Conservation (phyloP, 2,797 vertebrate genomes). For the Melanotaenia maccullochi region DNA sequence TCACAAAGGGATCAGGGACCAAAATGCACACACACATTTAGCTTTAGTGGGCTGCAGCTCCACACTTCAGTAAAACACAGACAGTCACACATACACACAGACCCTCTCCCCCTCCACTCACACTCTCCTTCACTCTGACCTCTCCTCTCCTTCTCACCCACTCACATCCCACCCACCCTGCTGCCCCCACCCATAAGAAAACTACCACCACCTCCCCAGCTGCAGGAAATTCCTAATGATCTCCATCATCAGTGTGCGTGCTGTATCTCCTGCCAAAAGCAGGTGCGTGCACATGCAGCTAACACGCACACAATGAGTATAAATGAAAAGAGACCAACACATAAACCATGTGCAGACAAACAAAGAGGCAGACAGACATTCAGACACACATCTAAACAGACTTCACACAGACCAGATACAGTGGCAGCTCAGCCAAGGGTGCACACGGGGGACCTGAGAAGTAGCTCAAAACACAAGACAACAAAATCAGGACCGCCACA, state of each 20-base stretch:
- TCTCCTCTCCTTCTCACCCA: constrained; percentile 68
- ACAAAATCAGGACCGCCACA: constrained; percentile 55
- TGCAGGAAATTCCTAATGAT: constrained; percentile 99
- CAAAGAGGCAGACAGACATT: constrained; percentile 62
- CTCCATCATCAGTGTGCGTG: constrained; percentile 92
- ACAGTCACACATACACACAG: constrained; percentile 41
- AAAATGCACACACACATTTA: constrained; percentile 30
- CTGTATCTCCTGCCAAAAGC: constrained; percentile 87
- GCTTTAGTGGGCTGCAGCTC: constrained; percentile 34
- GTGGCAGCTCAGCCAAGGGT: constrained; percentile 68
- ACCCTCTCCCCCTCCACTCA: constrained; percentile 38
- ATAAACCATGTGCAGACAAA: constrained; percentile 72
- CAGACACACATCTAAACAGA: constrained; percentile 72
- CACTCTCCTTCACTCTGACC: constrained; percentile 64
- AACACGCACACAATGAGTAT: constrained; percentile 42
- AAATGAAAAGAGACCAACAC: constrained; percentile 64
- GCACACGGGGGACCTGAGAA: constrained; percentile 62
- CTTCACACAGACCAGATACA: constrained; percentile 73
- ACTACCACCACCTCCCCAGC: constrained; percentile 85
- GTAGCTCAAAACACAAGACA: constrained; percentile 61
- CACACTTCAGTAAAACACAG: constrained; percentile 48
- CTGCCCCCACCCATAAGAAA: constrained; percentile 60
- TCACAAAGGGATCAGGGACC: constrained; percentile 37
- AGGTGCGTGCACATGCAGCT: constrained; percentile 31
- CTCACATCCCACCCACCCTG: constrained; percentile 66